Conservation (phyloP, 2,797 vertebrate genomes). For the Tangara arthus region DNA sequence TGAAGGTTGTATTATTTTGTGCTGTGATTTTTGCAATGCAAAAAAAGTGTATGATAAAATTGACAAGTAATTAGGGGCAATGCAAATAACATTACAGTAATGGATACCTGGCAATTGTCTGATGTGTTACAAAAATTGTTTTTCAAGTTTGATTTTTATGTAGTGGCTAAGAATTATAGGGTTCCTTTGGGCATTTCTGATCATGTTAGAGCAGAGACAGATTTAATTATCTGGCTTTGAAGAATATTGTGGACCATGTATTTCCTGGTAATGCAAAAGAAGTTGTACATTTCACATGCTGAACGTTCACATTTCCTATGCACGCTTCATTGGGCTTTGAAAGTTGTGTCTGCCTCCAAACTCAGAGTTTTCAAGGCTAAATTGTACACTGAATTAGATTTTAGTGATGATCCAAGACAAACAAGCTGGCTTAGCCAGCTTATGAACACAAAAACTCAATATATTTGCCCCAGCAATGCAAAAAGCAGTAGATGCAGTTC, state of each 20-base stretch:
- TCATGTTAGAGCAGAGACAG: not conserved
- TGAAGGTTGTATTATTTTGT: not conserved
- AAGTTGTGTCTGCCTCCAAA: not conserved
- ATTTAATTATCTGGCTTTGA: not conserved
- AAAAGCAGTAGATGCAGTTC: not conserved
- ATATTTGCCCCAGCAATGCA: not conserved
- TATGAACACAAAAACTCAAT: not conserved
- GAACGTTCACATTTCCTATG: not conserved
- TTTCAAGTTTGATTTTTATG: not conserved
- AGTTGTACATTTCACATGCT: not conserved
- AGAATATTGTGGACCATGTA: accelerated
- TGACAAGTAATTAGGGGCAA: not conserved
- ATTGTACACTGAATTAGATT: not conserved
- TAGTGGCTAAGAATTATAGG: not conserved
- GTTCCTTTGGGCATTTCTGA: not conserved
- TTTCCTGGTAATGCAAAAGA: not conserved
- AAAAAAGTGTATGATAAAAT: not conserved
- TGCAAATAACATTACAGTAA: not conserved
- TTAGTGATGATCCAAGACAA: not conserved
- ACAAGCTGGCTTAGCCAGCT: accelerated
- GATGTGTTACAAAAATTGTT: not conserved
- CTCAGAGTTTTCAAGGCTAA: not conserved
- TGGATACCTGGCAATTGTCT: not conserved
- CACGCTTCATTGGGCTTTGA: not conserved
- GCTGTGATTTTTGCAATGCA: not conserved